Evolutionary conservation across 2,113 vertebrate genomes (phyloP).

Genomic region (Daboia siamensis): DNA sequence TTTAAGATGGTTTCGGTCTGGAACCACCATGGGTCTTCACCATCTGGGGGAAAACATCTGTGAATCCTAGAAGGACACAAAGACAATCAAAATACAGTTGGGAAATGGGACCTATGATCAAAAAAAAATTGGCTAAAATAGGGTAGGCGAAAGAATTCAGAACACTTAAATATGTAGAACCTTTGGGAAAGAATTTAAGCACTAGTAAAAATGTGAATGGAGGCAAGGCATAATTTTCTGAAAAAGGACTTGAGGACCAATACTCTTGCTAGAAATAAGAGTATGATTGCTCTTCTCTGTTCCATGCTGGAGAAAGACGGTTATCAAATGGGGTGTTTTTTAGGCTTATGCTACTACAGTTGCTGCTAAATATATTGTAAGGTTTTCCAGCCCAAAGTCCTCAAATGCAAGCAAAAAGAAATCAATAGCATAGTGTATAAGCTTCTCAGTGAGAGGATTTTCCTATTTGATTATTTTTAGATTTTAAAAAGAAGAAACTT

Average conservation of each 20-base stretch:
- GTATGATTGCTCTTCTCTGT: neutral
- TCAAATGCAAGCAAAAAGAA: slow-evolving; percentile 1
- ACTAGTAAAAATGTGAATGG: neutral
- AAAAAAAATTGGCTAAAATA: neutral
- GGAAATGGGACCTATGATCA: neutral
- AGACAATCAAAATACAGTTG: neutral
- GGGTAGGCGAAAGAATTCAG: neutral
- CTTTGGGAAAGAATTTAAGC: rapidly evolving
- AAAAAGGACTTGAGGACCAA: neutral
- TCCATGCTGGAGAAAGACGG: neutral
- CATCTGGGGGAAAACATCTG: neutral
- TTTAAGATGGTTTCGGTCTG: slow-evolving; percentile 1
- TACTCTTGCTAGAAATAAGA: neutral
- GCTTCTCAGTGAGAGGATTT: neutral
- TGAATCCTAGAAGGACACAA: slow-evolving; percentile 11
- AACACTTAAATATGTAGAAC: neutral
- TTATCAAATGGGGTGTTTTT: neutral
- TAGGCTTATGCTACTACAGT: neutral
- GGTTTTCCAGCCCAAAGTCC: neutral
- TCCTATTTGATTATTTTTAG: neutral
- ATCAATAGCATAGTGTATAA: neutral
- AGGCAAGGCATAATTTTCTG: neutral
- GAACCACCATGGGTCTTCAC: neutral
- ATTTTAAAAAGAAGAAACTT: neutral
- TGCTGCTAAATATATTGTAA: neutral